These are phyloP conservation scores for Ameiurus melas DNA, from an alignment of 2,113 vertebrate genomes.

Conservation along the genomic window DNA sequence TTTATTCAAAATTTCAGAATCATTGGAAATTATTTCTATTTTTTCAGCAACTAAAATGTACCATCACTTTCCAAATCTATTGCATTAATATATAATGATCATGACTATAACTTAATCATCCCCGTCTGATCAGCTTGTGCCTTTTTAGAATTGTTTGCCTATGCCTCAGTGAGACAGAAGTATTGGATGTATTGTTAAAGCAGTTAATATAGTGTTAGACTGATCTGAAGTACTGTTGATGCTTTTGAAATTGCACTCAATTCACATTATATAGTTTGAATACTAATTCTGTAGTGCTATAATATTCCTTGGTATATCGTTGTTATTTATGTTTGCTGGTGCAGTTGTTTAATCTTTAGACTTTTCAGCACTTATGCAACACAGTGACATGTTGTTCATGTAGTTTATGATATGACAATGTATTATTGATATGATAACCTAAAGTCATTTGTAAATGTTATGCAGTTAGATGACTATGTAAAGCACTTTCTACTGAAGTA, in stretches of 20 bases:
- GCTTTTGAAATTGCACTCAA: conserved; percentile 86
- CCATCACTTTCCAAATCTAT: conserved; percentile 19
- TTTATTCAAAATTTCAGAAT: neutral
- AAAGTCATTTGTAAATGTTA: conserved; percentile 49
- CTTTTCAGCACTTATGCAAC: conserved; percentile 84
- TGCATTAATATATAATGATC: conserved; percentile 21
- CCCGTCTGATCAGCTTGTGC: conserved; percentile 54
- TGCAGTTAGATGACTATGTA: conserved; percentile 72
- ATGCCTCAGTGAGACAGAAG: conserved; percentile 49
- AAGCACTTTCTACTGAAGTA: conserved; percentile 71
- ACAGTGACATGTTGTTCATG: conserved; percentile 78
- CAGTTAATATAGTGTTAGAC: conserved; percentile 69
- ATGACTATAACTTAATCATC: conserved; percentile 29
- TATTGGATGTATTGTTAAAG: conserved; percentile 50
- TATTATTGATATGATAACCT: conserved; percentile 50
- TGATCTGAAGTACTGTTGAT: conserved; percentile 81
- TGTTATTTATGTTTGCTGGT: conserved; percentile 45
- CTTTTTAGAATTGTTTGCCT: conserved; percentile 56
- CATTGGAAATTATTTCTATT: conserved; percentile 34
- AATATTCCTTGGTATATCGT: conserved; percentile 48
- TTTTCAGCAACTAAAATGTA: conserved; percentile 29
- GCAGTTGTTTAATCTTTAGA: conserved; percentile 46
- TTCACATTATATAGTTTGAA: conserved; percentile 77
- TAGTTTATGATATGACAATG: conserved; percentile 43
- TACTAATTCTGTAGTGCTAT: conserved; percentile 48